Conservation (phyloP, 1,140 invertebrate genomes). For the Lepidostoma basale region DNA sequence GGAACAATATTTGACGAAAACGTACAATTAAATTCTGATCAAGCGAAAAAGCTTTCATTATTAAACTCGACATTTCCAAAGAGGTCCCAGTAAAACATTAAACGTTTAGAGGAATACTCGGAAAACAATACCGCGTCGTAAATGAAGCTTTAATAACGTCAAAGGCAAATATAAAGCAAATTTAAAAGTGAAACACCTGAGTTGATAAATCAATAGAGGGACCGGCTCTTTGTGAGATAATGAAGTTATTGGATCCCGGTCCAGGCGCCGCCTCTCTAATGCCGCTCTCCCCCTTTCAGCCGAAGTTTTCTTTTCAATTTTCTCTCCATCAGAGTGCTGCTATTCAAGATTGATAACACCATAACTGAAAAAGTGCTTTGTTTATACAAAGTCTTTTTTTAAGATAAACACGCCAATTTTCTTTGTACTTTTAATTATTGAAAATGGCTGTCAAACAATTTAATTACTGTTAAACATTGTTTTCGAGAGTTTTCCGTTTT, state of each 20-base stretch:
- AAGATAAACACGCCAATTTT: too few relatives aligned
- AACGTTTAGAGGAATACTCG: not conserved
- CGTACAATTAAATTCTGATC: constrained; percentile 9
- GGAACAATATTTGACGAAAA: constrained; percentile 2
- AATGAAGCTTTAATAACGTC: constrained; percentile 19
- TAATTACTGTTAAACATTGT: too few relatives aligned
- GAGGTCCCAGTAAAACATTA: not conserved
- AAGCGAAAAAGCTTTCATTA: constrained; percentile 3
- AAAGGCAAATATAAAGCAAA: constrained; percentile 14
- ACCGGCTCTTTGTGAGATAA: constrained; percentile 30
- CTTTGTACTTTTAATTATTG: too few relatives aligned
- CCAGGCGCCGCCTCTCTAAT: not conserved
- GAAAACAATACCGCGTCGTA: not conserved
- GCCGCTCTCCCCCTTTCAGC: not conserved
- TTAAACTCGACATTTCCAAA: not conserved
- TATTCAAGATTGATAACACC: not conserved
- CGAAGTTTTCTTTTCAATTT: constrained; percentile 29
- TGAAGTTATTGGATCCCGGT: constrained; percentile 43
- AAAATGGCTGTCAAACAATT: too few relatives aligned
- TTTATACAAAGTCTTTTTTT: too few relatives aligned
- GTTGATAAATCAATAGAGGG: constrained; percentile 37
- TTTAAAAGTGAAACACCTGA: constrained; percentile 20
- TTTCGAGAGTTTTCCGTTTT: too few relatives aligned
- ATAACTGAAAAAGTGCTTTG: too few relatives aligned
- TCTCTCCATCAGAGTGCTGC: constrained; percentile 11